Evolutionary conservation across 2,888 invertebrate genomes (phyloP).

Genomic region (Zootermopsis nevadensis): DNA sequence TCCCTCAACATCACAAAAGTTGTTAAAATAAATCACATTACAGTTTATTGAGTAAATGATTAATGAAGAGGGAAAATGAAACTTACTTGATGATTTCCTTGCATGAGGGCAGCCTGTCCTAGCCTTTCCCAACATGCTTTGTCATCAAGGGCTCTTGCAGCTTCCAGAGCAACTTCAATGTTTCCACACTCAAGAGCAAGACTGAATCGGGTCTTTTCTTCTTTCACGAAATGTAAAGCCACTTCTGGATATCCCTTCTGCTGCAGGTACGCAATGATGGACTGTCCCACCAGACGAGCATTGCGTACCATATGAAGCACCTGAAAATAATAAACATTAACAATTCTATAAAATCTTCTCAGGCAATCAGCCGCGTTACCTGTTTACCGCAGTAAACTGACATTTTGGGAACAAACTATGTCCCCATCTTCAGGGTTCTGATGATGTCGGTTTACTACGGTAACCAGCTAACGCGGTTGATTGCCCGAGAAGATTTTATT

Average conservation of each 20-base stretch:
- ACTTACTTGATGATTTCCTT: slow-evolving; percentile 89
- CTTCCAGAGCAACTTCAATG: slow-evolving; percentile 96
- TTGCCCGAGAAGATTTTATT: too few species aligned
- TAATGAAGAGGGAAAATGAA: background rate
- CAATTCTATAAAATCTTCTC: too few species aligned
- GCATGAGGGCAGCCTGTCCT: slow-evolving; percentile 91
- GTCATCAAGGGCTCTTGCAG: slow-evolving; percentile 94
- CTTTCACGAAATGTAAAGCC: slow-evolving; percentile 98
- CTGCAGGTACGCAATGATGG: slow-evolving; percentile 98
- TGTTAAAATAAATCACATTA: background rate
- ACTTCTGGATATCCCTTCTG: slow-evolving; percentile 99
- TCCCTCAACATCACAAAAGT: too few species aligned
- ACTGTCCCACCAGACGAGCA: slow-evolving; percentile 96
- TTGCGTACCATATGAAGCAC: slow-evolving; percentile 91
- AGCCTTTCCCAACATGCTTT: slow-evolving; percentile 95
- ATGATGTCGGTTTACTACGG: too few species aligned
- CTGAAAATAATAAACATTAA: slow-evolving; percentile 55
- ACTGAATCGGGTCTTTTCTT: slow-evolving; percentile 95
- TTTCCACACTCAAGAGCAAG: slow-evolving; percentile 98
- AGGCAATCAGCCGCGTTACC: too few species aligned
- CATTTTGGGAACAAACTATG: too few species aligned
- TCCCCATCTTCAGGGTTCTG: too few species aligned
- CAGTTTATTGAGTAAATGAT: background rate
- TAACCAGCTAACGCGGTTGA: too few species aligned
- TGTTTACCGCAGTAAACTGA: too few species aligned